phyloP scores from a whole-genome alignment of 1,140 invertebrate species.

The silkworm (Bombyx mori) region DNA sequence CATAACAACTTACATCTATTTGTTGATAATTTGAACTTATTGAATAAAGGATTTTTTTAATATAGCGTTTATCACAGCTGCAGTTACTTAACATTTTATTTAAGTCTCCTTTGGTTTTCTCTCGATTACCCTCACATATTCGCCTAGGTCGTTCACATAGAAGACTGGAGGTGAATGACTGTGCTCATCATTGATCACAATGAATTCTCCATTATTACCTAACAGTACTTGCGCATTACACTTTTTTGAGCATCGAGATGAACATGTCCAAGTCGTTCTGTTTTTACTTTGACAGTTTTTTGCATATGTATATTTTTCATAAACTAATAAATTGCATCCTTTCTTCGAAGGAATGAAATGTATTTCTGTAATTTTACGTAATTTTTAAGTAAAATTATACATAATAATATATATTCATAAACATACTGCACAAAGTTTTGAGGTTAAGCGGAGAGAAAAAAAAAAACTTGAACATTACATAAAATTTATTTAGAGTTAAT shows the following conservation, averaged over 20 bases:
- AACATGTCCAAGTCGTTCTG: conserved; percentile 34
- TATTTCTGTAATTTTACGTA: conserved; percentile 35
- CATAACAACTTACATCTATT: not conserved
- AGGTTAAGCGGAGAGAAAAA: no score
- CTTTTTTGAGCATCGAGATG: conserved; percentile 40
- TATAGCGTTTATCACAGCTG: no score
- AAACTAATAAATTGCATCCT: conserved; percentile 39
- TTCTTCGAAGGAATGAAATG: conserved; percentile 48
- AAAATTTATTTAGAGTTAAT: no score
- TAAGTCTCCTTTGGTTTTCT: conserved; percentile 9
- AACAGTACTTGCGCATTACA: conserved; percentile 37
- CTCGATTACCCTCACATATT: conserved; percentile 29
- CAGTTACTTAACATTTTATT: no score
- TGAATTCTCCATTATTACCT: conserved; percentile 24
- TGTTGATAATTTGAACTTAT: not conserved
- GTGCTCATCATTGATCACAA: conserved; percentile 28
- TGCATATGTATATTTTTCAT: conserved; percentile 37
- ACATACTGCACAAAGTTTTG: not conserved
- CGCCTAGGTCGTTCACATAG: conserved; percentile 32
- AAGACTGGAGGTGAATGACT: conserved; percentile 34
- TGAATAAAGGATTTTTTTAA: no score
- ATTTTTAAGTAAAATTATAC: not conserved
- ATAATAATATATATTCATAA: not conserved
- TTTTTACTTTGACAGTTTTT: conserved; percentile 31
- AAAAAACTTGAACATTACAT: no score